phyloP scores from a whole-genome alignment of 2,113 vertebrate genomes.

The Stegastes partitus region DNA sequence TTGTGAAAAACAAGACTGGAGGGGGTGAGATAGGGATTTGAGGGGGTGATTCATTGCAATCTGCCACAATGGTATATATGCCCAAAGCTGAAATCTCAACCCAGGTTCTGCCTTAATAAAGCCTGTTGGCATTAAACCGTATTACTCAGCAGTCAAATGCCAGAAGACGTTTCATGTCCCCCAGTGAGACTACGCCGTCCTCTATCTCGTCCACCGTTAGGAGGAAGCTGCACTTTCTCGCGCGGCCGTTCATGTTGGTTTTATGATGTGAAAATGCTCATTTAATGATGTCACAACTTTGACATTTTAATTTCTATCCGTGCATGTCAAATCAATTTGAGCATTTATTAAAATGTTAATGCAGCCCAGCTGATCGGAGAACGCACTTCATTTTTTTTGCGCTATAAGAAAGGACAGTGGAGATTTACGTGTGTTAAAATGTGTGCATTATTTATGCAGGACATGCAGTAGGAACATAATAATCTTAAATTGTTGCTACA shows the following conservation, averaged over 20 bases:
- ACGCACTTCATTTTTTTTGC: neutral
- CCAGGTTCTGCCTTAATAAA: conserved; percentile 75
- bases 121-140: conserved; percentile 69
- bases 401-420: neutral
- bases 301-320: neutral
- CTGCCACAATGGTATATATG: conserved; percentile 73
- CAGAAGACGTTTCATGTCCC: conserved; percentile 66
- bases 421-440: too few species aligned
- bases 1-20: conserved; percentile 71
- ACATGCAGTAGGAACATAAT: too few species aligned
- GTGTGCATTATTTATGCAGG: too few species aligned
- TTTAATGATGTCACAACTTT: neutral
- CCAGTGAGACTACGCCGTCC: conserved; percentile 34
- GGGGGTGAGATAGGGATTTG: conserved; percentile 74
- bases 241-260: neutral
- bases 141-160: conserved; percentile 75
- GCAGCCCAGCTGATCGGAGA: neutral
- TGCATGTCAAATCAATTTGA: neutral
- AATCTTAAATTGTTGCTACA: too few species aligned
- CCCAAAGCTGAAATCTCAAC: conserved; percentile 73
- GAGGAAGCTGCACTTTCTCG: conserved; percentile 10
- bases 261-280: neutral
- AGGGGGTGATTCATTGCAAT: conserved; percentile 80
- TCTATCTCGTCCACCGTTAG: conserved; percentile 33
- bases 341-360: neutral